Conservation (phyloP, 2,888 invertebrate species). For the Xanthorhoe designata region DNA sequence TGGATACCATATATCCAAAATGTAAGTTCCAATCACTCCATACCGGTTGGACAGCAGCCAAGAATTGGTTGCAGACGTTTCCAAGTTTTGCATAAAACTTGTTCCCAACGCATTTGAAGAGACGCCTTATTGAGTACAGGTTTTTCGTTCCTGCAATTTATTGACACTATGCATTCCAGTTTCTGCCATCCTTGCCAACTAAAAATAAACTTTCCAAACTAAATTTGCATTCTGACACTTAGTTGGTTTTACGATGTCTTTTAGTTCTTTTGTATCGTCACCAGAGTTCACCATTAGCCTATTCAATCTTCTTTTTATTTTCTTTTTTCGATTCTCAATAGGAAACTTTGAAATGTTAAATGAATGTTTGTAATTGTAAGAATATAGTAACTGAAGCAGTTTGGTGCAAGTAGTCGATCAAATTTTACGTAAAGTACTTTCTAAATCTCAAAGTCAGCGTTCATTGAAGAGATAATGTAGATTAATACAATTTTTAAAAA, state of each 20-base stretch:
- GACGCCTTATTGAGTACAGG: conserved; percentile 50
- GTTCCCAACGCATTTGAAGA: conserved; percentile 69
- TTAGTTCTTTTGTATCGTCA: conserved; percentile 2
- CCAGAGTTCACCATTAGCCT: neutral
- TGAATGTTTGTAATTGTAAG: neutral
- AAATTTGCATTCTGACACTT: conserved; percentile 11
- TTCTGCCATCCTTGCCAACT: conserved; percentile 34
- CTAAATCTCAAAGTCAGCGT: conserved; percentile 14
- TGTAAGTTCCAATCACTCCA: conserved; percentile 42
- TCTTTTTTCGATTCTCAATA: neutral
- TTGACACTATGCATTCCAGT: conserved; percentile 47
- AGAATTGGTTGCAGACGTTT: conserved; percentile 65
- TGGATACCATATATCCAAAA: conserved; percentile 24
- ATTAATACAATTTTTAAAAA: conserved; percentile 42
- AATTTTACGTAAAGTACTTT: too few species aligned
- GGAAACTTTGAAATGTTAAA: neutral
- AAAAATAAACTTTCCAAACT: conserved; percentile 27
- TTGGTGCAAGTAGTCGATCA: too few species aligned
- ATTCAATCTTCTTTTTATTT: neutral
- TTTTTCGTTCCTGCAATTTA: conserved; percentile 57
- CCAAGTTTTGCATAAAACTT: conserved; percentile 69
- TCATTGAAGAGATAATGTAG: conserved; percentile 13
- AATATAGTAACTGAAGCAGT: too few species aligned
- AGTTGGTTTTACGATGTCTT: conserved; percentile 8
- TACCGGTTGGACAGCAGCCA: conserved; percentile 66